Evolutionary conservation across 1,140 invertebrate species (phyloP).

Genomic region (Diachasmimorpha longicaudata): DNA sequence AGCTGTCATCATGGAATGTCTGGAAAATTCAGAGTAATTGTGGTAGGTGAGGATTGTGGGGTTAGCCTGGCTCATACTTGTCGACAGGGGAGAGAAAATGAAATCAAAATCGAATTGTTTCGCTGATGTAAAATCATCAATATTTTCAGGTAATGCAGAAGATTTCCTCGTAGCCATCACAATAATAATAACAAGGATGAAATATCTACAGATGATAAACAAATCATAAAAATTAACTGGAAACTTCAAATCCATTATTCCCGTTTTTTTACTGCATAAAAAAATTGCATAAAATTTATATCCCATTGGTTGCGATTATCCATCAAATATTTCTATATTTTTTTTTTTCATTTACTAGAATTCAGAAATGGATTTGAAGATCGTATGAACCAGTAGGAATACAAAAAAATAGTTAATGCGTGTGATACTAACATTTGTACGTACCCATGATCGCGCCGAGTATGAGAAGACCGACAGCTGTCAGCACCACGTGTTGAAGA

Average conservation of each 20-base stretch:
- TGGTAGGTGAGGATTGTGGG: too few species aligned
- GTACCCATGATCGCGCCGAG: conserved; percentile 66
- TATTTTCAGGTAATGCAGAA: too few species aligned
- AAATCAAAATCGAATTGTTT: not conserved
- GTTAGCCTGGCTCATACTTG: conserved; percentile 10
- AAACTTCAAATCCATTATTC: too few species aligned
- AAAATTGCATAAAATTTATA: too few species aligned
- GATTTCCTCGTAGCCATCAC: too few species aligned
- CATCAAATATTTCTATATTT: too few species aligned
- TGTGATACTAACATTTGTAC: conserved; percentile 43
- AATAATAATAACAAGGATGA: not conserved
- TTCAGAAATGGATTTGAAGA: conserved; percentile 1
- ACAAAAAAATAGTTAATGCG: conserved; percentile 19
- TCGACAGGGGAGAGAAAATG: not conserved
- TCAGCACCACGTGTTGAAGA: conserved; percentile 72
- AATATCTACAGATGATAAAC: not conserved
- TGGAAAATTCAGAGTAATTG: too few species aligned
- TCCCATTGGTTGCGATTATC: too few species aligned
- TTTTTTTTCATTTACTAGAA: too few species aligned
- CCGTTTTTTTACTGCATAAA: too few species aligned
- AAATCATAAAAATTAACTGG: too few species aligned
- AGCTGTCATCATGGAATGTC: too few species aligned
- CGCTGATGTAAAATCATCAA: not conserved
- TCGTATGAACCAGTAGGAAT: conserved; percentile 15
- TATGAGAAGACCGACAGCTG: conserved; percentile 78